Base-by-base conservation (phyloP, 2,797 vertebrate genomes). In the Betta splendens region DNA sequence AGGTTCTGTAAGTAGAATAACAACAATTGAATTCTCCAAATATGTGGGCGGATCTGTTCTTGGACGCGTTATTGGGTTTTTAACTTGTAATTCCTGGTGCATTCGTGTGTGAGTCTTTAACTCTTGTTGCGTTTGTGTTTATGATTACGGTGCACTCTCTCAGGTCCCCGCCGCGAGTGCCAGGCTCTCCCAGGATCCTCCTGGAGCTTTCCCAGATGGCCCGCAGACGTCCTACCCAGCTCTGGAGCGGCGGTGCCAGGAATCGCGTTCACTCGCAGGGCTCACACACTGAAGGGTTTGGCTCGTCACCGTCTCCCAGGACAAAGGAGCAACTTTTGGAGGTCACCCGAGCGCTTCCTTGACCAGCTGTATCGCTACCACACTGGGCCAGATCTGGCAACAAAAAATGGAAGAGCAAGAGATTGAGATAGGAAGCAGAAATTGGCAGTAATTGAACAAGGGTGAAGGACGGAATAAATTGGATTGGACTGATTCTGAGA, bases 191-290 rank as follows among this genome's bases (percentile, higher is more conserved):
- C 72, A 65, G 74, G 60, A 74, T 91, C 79, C 77, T 89, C 88
- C 88, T 87, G 91, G 90, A 90, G 90, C 82, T 88, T 90, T 84
- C 90, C 91, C 92, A 93, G 90, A 92, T 93, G 91, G 92, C 87
- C 85, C 43, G 65, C 63, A 87, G 64, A 49, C 76, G 80, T 85
- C 85, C 89, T 77, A 51, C 79, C 79, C 49, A 45, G 86, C 85
- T 89, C 79, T 69, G 81, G 79, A 85, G 79, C 44, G 79, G 77
- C 77, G 25, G 65, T 88, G 89, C 87, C 91, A 90, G 4, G 86
- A 45, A 33, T 46, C 13, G 7, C 1, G 32, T 72, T 69, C 40
- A 2, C 81, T 78, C 47, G 72, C 85, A 77, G 85, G 72, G 82
- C 80, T 69, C 73, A 75, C 80, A 85, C 83, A 84, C 77, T 70